Base-by-base conservation (phyloP, 2,888 invertebrate species). In the Seira sanloemensis region DNA sequence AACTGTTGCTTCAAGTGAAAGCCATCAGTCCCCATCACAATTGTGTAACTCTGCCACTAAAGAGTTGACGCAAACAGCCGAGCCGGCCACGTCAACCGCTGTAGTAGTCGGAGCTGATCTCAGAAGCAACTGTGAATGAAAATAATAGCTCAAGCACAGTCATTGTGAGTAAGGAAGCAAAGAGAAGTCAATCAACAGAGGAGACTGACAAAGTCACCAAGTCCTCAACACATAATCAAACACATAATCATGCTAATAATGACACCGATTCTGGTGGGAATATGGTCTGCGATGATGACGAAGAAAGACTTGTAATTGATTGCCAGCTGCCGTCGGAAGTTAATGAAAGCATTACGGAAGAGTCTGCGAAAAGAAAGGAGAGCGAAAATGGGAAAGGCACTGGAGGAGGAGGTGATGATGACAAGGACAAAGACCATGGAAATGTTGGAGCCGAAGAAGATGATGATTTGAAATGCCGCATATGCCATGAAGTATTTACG, bases 401-500 rank as follows among this genome's bases (percentile, higher is more conserved):
- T 25, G 16, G 12, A 69, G 5, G n/a, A 26, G 19, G 1, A 7
- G 25, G 58, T 9, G 18, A 73, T 12, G 50, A 62, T 4, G 19
- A 74, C 24, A 62, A 19, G 1, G 21, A 19, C 1, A 25, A 54
- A 1, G 71, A 5, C 19, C 26, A 54, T 16, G 50, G 23, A 19
- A 23, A 37, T 19, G 26, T 46, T 65, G 62, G 62, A 7, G 21
- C n/a, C n/a, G n/a, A 16, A 4, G 76, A 66, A 68, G 72, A 25
- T 1, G 82, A 82, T 18, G 85, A 85, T 58, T 79, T 85, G 50
- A 54, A 72, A 19, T 86, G 86, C 27, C 54, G 58, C 21, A 76
- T 85, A 1, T 86, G 86, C 24, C 50, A 81, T 2, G 62, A 88
- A 68, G 71, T 76, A 18, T 89, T 88, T 46, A 54, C 71, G 0